Evolutionary conservation across 2,888 invertebrate genomes (phyloP), one percentile per base, ranked within the genome.

Genomic region (Psococerastis gibbosa): DNA sequence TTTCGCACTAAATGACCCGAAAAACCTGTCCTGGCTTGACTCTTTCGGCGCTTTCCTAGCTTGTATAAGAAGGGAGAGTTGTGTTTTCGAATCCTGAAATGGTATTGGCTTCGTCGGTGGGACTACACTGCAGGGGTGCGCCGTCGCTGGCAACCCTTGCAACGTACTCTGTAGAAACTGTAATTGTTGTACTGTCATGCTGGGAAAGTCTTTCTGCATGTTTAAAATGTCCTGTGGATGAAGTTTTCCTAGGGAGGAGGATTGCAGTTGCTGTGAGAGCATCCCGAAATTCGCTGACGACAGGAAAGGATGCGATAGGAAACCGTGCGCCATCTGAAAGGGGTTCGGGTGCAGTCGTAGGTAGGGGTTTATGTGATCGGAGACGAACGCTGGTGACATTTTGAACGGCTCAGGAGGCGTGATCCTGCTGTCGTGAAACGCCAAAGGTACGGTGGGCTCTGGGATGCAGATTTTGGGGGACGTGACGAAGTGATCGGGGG

Each of bases 331-430:
- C 18, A 22, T 17, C 4, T 5, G 6, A 18, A 38, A 38, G 6
- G 35, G 35, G 35, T 34, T 34, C 3, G 38, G 38, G 11, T 38
- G 17, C 18, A 18, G 6, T 5, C 38, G 17, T 6, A 38, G 22
- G 20, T 38, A 38, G 20, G 38, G 38, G 22, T 38, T 38, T 20
- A 38, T 38, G 13, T 17, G 38, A 6, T 38, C 38, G 3, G 38
- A 22, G 5, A 38, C 22, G 11, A 17, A 34, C 16, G 35, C 6
- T 9, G 13, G 13, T 9, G 35, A 34, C 18, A 34, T 20, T 22
- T 38, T 38, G 20, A 38, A 38, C n/a, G 17, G n/a, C 13, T 38
- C 38, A 22, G 38, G 38, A 17, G 33, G 33, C n/a, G 38, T 18
- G 38, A 38, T 15, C 20, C 38, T 17, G 18, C 18, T 38, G 22